Conservation (phyloP, 2,113 vertebrate species). For the Brachyhypopomus gauderio region DNA sequence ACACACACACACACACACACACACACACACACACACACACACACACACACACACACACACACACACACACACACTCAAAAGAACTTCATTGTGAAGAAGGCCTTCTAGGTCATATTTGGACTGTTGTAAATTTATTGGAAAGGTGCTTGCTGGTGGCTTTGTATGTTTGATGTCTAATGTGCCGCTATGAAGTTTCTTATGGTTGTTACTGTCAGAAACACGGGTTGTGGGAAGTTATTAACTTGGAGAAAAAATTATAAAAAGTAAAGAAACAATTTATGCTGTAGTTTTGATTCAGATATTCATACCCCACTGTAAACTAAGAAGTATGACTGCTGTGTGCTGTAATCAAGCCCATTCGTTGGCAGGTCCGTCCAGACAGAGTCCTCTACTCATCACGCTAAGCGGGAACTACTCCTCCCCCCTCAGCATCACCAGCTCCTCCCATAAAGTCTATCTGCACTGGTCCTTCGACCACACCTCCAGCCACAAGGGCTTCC, state of each 20-base stretch:
- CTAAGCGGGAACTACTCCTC: constrained; percentile 95
- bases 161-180: background rate
- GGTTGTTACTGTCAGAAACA: constrained; percentile 19
- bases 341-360: constrained; percentile 6
- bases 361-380: constrained; percentile 86
- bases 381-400: constrained; percentile 88
- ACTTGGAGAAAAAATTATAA: background rate
- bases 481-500: constrained; percentile 94
- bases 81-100: background rate
- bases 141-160: background rate
- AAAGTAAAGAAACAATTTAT: background rate
- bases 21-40: background rate
- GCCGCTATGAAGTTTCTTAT: constrained; percentile 5
- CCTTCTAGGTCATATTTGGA: constrained; percentile 3
- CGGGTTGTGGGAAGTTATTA: background rate
- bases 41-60: background rate
- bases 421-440: constrained; percentile 89
- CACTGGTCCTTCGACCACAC: constrained; percentile 97
- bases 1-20: background rate
- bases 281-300: too few relatives aligned
- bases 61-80: background rate
- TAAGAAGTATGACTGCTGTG: background rate
- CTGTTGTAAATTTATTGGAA: background rate
- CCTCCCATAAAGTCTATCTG: constrained; percentile 87
- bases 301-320: background rate